Evolutionary conservation across 2,113 vertebrate species (phyloP).

Genomic region (Lagopus muta): DNA sequence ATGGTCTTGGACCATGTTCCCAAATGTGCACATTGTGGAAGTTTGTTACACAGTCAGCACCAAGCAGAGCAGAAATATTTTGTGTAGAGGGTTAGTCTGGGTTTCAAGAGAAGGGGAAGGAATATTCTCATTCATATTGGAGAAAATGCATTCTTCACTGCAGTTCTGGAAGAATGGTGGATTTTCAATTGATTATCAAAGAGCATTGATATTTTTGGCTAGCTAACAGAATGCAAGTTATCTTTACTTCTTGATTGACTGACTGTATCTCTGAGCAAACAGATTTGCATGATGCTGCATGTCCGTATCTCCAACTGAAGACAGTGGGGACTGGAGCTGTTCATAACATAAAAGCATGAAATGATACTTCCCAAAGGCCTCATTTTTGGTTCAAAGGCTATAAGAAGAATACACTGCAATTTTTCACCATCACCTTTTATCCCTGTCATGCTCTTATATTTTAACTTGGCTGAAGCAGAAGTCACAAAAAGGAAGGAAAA

Average conservation of each 20-base stretch:
- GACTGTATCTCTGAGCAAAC: conserved; percentile 8
- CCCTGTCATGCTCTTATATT: neutral
- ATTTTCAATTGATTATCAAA: neutral
- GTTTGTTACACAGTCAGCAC: fast-evolving
- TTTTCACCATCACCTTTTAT: neutral
- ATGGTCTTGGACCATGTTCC: neutral
- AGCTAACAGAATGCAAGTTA: neutral
- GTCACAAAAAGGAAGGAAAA: neutral
- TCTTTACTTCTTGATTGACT: conserved; percentile 17
- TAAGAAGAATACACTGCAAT: neutral
- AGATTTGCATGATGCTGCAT: neutral
- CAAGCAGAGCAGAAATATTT: neutral
- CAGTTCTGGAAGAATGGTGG: neutral
- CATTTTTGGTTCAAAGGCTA: neutral
- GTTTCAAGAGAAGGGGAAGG: neutral
- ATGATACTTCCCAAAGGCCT: neutral
- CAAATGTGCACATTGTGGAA: neutral
- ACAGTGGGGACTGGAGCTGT: neutral
- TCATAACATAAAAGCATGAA: neutral
- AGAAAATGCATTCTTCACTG: neutral
- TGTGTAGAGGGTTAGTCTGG: neutral
- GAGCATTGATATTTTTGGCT: neutral
- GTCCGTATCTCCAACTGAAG: conserved; percentile 10
- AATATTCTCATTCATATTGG: neutral
- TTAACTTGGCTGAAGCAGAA: neutral